Conservation (phyloP, 1,140 invertebrate species). For the Temnothorax curvispinosus region DNA sequence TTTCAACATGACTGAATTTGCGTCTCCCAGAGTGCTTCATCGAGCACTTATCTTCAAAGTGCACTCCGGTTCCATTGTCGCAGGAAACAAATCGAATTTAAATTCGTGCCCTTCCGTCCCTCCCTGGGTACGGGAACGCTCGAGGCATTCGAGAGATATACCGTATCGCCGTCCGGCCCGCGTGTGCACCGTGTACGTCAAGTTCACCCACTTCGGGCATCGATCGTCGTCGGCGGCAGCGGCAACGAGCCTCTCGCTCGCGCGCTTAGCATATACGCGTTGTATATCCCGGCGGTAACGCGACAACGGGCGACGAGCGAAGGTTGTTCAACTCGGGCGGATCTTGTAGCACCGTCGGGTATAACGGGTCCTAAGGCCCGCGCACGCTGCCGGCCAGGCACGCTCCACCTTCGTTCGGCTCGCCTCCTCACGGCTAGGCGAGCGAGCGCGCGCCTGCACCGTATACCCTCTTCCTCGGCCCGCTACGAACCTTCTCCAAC, state of each 20-base stretch:
- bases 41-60: background rate
- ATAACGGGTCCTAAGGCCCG: constrained; percentile 74
- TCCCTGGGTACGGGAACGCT: background rate
- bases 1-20: background rate
- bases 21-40: background rate
- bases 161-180: background rate
- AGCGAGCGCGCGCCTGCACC: constrained; percentile 54
- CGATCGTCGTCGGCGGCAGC: constrained; percentile 72
- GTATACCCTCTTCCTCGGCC: constrained; percentile 52
- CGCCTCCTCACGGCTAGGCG: constrained; percentile 54
- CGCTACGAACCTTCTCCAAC: constrained; percentile 57
- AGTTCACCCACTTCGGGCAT: constrained; percentile 74
- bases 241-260: constrained; percentile 37
- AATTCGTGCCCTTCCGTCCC: background rate
- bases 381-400: constrained; percentile 39
- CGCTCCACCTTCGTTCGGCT: constrained; percentile 68
- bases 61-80: background rate
- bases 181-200: background rate
- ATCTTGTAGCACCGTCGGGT: constrained; percentile 72
- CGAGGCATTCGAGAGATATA: constrained; percentile 15
- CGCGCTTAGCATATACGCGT: constrained; percentile 81
- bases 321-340: constrained; percentile 84
- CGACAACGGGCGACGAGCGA: constrained; percentile 53
- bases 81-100: background rate
- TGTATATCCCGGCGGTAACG: constrained; percentile 31